Conservation (phyloP, 1,140 invertebrate species). For the Notospermus geniculatus region DNA sequence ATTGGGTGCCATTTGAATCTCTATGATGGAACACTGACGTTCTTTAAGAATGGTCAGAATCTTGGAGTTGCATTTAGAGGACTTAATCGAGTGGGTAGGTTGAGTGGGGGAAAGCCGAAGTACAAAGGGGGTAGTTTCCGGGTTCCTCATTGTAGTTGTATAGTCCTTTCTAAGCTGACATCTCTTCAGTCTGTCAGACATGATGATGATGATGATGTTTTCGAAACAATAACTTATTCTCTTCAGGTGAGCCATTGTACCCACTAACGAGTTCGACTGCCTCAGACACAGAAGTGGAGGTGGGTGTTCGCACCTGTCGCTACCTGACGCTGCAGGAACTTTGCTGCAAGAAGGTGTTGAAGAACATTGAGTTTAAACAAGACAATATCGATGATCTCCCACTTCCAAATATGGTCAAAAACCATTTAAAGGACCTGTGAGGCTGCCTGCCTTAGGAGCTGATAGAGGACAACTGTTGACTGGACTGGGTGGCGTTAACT, state of each 20-base stretch:
- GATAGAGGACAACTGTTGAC: too few relatives aligned
- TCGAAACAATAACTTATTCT: too few relatives aligned
- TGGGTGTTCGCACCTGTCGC: constrained; percentile 29
- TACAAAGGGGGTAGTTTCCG: too few relatives aligned
- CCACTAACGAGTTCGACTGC: constrained; percentile 38
- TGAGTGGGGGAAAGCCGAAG: too few relatives aligned
- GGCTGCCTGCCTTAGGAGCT: too few relatives aligned
- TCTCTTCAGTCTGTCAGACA: too few relatives aligned
- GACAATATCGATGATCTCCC: constrained; percentile 32
- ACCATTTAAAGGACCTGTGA: constrained; percentile 21
- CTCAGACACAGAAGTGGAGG: constrained; percentile 34
- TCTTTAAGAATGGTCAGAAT: constrained; percentile 32
- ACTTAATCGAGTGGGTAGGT: constrained; percentile 16
- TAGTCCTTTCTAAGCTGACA: too few relatives aligned
- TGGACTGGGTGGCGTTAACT: too few relatives aligned
- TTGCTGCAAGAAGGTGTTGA: constrained; percentile 30
- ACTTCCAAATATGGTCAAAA: constrained; percentile 33
- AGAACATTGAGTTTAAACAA: constrained; percentile 21
- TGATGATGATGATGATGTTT: too few relatives aligned
- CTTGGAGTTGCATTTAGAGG: constrained; percentile 37
- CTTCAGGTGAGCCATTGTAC: constrained; percentile 26
- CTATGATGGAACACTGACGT: constrained; percentile 34
- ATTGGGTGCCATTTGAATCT: constrained; percentile 38
- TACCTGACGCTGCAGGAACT: constrained; percentile 35
- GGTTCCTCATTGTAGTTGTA: too few relatives aligned